Evolutionary conservation across 2,113 vertebrate genomes (phyloP), one percentile per base, ranked within the genome.

Genomic region (Calonectris borealis): DNA sequence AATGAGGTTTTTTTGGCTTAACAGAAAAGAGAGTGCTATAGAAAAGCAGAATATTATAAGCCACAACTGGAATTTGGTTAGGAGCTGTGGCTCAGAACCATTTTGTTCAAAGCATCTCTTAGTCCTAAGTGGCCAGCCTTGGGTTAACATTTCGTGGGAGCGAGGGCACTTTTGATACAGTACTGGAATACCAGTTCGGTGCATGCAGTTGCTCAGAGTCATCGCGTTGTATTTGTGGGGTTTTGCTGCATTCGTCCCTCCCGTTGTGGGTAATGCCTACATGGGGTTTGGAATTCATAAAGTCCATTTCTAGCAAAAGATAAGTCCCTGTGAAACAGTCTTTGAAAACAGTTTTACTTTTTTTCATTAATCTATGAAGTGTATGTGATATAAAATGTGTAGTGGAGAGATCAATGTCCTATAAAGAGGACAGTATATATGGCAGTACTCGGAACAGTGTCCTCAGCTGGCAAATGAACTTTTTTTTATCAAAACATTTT

Each of bases 211-310:
- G 38, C 57, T 68, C 61, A 19, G 10, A 36, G 44, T 5, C 65
- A 3, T 25, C 32, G 12, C 44, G 82, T 80, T 7, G 3, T 31
- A 3, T 9, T 31, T 1, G 0, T 4, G 38, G 13, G 16, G 2
- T 16, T 60, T 79, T 1, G 0, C 61, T n/a, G 44, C 31, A 57
- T 1, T 16, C 0, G 0, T 42, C 60, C 70, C n/a, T 72, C 40
- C 36, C 34, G 18, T 16, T 4, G 34, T 57, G 48, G 48, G 65
- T 42, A 38, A n/a, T 40, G 14, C 27, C 46, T 34, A 1, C 0
- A 0, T n/a, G 62, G 57, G 15, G 9, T 32, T 76, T 61, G 75
- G 62, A 44, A 69, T 27, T 51, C 2, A 31, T 38, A 9, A 52
- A 65, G 62, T 66, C 58, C 13, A 20, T 65, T 54, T 32, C 62